phyloP scores from a whole-genome alignment of 2,113 vertebrate species.

The Lepus europaeus region DNA sequence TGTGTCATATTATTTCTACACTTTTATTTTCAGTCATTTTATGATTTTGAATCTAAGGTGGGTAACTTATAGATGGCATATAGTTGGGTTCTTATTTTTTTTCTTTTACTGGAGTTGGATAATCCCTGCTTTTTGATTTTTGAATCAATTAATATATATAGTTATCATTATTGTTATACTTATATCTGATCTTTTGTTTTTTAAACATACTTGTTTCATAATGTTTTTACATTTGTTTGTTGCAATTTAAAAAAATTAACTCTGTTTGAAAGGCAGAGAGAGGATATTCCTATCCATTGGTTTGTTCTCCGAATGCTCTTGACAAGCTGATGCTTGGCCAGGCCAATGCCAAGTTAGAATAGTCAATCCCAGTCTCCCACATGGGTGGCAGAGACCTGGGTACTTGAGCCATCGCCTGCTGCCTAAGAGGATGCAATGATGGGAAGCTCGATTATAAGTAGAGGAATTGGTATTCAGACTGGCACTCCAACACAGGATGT shows the following conservation, averaged over 20 bases:
- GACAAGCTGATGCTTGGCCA: too few species aligned
- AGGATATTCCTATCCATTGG: too few species aligned
- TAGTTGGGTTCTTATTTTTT: background rate
- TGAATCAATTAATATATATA: background rate
- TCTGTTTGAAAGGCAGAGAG: too few species aligned
- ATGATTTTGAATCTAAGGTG: background rate
- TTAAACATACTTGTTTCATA: background rate
- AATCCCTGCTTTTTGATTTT: background rate
- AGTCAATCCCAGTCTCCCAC: too few species aligned
- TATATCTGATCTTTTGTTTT: background rate
- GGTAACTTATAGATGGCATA: background rate
- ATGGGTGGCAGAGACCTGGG: too few species aligned
- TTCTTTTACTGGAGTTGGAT: background rate
- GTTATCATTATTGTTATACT: background rate
- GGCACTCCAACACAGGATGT: too few species aligned
- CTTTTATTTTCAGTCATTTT: background rate
- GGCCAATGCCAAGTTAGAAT: too few species aligned
- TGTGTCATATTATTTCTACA: background rate
- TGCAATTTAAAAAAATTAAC: background rate
- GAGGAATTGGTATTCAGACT: too few species aligned
- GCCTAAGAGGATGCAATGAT: too few species aligned
- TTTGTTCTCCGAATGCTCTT: too few species aligned
- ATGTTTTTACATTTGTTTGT: background rate
- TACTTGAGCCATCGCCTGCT: too few species aligned
- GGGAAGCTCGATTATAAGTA: too few species aligned